Evolutionary conservation across 2,797 vertebrate species (phyloP).

Genomic region (Hydrolagus colliei): DNA sequence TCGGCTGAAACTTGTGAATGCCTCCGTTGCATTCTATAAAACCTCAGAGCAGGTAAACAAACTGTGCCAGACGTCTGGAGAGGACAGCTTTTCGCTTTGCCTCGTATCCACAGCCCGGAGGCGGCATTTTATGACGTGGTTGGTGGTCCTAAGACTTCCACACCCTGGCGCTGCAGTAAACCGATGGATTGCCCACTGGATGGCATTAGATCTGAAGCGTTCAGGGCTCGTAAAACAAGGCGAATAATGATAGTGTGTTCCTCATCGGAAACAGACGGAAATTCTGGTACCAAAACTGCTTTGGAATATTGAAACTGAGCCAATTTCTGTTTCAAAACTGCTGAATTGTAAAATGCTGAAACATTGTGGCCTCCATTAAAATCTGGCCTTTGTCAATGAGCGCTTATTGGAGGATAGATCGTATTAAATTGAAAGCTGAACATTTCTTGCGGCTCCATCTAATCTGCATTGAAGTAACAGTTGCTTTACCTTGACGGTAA

Average conservation of each 20-base stretch:
- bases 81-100: neutral
- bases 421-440: neutral
- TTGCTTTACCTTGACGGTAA: neutral
- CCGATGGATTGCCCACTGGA: neutral
- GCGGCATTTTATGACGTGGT: neutral
- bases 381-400: neutral
- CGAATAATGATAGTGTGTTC: neutral
- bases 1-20: slow-evolving; percentile 91
- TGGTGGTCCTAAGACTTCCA: no score
- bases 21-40: slow-evolving; percentile 97
- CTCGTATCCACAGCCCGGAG: neutral
- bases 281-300: neutral
- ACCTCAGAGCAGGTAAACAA: slow-evolving; percentile 86
- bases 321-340: neutral
- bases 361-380: neutral
- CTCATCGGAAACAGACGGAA: neutral
- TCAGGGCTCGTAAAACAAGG: neutral
- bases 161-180: neutral
- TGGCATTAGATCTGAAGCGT: neutral
- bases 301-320: neutral
- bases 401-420: neutral
- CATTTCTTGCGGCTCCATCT: no score
- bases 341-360: neutral
- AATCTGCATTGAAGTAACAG: no score
- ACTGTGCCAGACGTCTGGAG: neutral